phyloP scores from a whole-genome alignment of 64 coral and sea anemone species.

The Catalaphyllia jardinei region DNA sequence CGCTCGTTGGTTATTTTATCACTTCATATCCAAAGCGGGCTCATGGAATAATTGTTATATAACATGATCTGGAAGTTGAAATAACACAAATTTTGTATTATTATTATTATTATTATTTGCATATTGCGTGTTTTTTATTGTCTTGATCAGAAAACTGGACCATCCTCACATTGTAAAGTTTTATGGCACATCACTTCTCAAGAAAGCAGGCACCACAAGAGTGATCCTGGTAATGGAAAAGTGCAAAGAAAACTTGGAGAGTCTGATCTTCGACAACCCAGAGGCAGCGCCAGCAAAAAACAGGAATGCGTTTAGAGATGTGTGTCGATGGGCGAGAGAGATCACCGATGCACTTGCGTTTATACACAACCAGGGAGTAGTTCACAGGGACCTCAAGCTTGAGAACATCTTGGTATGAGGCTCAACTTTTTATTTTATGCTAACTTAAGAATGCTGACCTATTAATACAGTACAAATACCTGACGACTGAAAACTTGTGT shows the following conservation, averaged over 20 bases:
- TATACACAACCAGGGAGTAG: slow-evolving; percentile 28
- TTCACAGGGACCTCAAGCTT: slow-evolving; percentile 40
- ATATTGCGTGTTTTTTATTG: neutral
- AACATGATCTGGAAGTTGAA: no score
- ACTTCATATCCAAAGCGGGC: no score
- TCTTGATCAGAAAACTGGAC: neutral
- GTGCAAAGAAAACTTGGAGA: slow-evolving; percentile 25
- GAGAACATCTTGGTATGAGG: slow-evolving; percentile 55
- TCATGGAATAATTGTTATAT: no score
- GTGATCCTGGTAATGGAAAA: slow-evolving; percentile 19
- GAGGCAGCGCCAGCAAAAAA: slow-evolving; percentile 4
- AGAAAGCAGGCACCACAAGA: neutral
- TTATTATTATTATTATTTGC: no score
- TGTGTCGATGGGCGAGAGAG: neutral
- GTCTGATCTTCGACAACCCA: neutral
- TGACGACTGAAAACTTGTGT: no score
- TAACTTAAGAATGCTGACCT: no score
- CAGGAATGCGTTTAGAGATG: neutral
- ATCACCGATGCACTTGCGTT: slow-evolving; percentile 4
- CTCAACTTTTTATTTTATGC: neutral
- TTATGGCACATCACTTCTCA: slow-evolving; percentile 4
- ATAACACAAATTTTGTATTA: no score
- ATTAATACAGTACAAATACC: no score
- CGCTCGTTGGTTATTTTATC: no score
- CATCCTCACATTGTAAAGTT: neutral